A percentile compares a stretch with the other conserved stretches of the same genome.
Evolutionary conservation across 2,113 vertebrate genomes (phyloP).

Genomic region (Rhadina sibilatrix): DNA sequence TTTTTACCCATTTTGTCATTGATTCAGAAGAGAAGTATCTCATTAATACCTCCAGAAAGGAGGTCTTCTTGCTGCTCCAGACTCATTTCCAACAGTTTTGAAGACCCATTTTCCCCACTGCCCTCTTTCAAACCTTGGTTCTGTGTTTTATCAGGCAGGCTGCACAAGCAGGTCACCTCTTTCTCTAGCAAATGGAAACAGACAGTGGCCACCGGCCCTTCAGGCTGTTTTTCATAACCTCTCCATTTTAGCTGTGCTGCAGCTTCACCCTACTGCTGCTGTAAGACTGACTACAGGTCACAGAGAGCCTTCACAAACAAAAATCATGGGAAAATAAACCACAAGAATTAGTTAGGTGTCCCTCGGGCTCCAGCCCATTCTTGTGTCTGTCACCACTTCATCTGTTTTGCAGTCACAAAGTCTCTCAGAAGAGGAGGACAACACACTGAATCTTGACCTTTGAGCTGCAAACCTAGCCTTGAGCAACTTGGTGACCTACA

Average conservation of each 20-base stretch:
- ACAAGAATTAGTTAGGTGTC: not conserved
- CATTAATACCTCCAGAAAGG: not conserved
- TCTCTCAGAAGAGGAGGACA: not conserved
- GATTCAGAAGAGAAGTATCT: not conserved
- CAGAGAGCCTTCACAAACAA: not conserved
- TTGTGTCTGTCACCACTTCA: not conserved
- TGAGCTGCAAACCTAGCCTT: conserved; percentile 35
- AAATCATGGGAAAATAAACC: not conserved
- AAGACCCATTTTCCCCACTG: conserved; percentile 7
- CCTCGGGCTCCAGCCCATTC: not conserved
- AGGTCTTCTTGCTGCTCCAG: not conserved
- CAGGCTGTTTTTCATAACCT: not conserved
- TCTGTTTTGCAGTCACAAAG: not conserved
- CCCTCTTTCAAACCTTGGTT: not conserved
- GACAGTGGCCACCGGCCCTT: not conserved
- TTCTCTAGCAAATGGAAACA: not conserved
- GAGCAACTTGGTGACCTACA: conserved; percentile 45
- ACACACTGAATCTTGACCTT: not conserved
- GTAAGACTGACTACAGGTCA: not conserved
- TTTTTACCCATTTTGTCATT: not conserved
- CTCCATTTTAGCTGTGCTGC: not conserved
- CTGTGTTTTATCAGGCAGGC: not conserved
- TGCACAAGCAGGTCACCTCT: conserved; percentile 25
- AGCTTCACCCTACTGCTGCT: not conserved
- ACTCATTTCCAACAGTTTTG: not conserved